Base-by-base conservation (phyloP, 2,888 invertebrate genomes). In the Cheilosia vulpina region DNA sequence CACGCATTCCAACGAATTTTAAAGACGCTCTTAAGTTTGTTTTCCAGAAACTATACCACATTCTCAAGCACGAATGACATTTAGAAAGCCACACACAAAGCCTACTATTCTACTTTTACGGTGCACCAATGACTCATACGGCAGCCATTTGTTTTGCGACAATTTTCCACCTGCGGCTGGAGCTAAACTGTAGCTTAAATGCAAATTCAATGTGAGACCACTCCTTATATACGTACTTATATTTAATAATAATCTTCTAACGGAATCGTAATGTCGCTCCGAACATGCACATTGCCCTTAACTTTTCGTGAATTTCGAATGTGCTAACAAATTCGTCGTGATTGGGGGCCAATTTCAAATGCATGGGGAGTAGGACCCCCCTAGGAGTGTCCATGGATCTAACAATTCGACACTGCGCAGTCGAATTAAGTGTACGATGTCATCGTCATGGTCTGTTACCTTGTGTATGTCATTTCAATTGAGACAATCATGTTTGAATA, bases 251-350 rank as follows among this genome's bases (percentile, higher is more conserved):
- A 55, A 73, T 80, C 80, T 58, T 19, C 5, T 45, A 62, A 62
- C 58, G 60, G 66, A 55, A 73, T 73, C 73, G 47, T 47, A 13
- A 55, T 80, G 75, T 68, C 15, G 50, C 27, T 43, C 19, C 24
- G 11, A 50, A 69, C 75, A 81, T 75, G 75, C 62, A 57, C 62
- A 69, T 75, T 81, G 81, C 69, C 75, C 81, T 81, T 69, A 81
- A 75, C 62, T 68, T 73, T 80, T 79, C 73, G 60, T 80, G 73
- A 52, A 66, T 65, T 72, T 38, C 31, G 53, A 73, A 73, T 73
- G 60, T 63, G 34, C 52, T 31, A 34, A 60, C 60, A 58, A 71
- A 60, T 50, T 71, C 71, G 60, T 71, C 71, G 71, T 71, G 71
- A 71, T 60, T 58, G 4, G 27, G 27, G 31, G 41, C 68, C 68